Percentiles rank a stretch among this genome's conserved stretches.
Evolutionary conservation across 2,888 invertebrate genomes (phyloP).

Genomic region (Sinotaia quadrata): DNA sequence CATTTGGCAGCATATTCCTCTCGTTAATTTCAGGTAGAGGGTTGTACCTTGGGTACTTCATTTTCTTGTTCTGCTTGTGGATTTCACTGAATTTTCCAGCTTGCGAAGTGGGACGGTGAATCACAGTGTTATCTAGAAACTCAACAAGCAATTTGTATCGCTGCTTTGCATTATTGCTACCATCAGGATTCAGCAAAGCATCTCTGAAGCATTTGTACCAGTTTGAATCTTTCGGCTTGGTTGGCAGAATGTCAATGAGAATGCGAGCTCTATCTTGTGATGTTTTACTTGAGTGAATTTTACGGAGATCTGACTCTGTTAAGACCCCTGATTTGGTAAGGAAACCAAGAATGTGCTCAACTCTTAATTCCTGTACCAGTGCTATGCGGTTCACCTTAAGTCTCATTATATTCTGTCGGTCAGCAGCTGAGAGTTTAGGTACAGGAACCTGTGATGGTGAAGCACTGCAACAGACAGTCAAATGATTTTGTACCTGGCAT

Average conservation of each 20-base stretch:
- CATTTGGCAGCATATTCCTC: slow-evolving; percentile 17
- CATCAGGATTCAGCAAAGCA: slow-evolving; percentile 58
- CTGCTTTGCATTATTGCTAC: slow-evolving; percentile 47
- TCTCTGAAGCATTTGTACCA: slow-evolving; percentile 66
- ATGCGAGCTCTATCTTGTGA: slow-evolving; percentile 59
- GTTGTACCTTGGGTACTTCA: slow-evolving; percentile 54
- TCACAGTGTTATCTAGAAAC: slow-evolving; percentile 67
- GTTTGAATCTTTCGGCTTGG: slow-evolving; percentile 54
- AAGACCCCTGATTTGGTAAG: slow-evolving; percentile 53
- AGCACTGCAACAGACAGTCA: slow-evolving; percentile 4
- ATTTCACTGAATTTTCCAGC: slow-evolving; percentile 50
- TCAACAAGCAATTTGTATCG: slow-evolving; percentile 62
- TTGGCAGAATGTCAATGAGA: slow-evolving; percentile 62
- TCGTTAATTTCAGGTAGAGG: slow-evolving; percentile 54
- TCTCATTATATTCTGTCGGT: slow-evolving; percentile 64
- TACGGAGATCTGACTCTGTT: slow-evolving; percentile 49
- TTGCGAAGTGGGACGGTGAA: slow-evolving; percentile 61
- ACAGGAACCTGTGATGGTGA: slow-evolving; percentile 1
- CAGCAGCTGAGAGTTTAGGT: slow-evolving; percentile 41
- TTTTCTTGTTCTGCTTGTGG: slow-evolving; percentile 1
- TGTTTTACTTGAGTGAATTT: slow-evolving; percentile 54
- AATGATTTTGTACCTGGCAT: too few species aligned
- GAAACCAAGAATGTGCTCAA: slow-evolving; percentile 58
- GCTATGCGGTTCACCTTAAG: slow-evolving; percentile 65
- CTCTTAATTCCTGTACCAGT: slow-evolving; percentile 62